Conservation (phyloP, 2,113 vertebrate species). For the Phalacrocorax brasilianus region DNA sequence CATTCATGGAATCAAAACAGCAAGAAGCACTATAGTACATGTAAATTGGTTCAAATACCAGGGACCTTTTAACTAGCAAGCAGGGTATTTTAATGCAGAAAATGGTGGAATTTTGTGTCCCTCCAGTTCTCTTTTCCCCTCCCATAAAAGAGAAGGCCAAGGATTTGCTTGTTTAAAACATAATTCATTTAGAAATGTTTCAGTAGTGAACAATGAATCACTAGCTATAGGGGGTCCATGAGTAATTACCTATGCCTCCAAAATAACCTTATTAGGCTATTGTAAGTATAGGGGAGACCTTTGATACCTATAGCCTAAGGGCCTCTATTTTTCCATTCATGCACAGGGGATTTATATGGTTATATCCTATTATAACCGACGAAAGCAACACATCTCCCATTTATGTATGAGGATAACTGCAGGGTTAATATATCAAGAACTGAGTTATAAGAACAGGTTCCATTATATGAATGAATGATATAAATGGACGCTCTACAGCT, state of each 20-base stretch:
- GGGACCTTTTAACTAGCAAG: not conserved
- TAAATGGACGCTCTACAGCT: conserved; percentile 43
- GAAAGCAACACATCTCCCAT: conserved; percentile 59
- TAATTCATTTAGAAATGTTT: conserved; percentile 49
- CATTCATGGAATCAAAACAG: not conserved
- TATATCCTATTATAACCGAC: conserved; percentile 44
- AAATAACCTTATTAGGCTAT: conserved; percentile 58
- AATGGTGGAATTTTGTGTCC: not conserved
- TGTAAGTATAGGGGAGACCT: conserved; percentile 50
- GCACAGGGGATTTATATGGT: conserved; percentile 48
- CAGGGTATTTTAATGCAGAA: not conserved
- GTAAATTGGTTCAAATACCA: not conserved
- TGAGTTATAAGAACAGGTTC: conserved; percentile 44
- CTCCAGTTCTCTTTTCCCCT: not conserved
- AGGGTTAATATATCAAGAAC: conserved; percentile 47
- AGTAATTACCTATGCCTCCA: conserved; percentile 50
- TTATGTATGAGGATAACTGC: conserved; percentile 44
- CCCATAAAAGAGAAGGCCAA: not conserved
- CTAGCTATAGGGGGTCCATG: not conserved
- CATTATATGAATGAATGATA: conserved; percentile 56
- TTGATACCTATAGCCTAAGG: conserved; percentile 43
- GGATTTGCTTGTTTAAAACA: conserved; percentile 53
- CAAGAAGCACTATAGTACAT: not conserved
- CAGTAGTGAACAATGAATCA: conserved; percentile 57
- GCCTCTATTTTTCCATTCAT: conserved; percentile 45